A percentile compares a stretch with the other conserved stretches of the same genome.
Conservation (phyloP, 2,888 invertebrate genomes). For the Platerodrilus igneus region DNA sequence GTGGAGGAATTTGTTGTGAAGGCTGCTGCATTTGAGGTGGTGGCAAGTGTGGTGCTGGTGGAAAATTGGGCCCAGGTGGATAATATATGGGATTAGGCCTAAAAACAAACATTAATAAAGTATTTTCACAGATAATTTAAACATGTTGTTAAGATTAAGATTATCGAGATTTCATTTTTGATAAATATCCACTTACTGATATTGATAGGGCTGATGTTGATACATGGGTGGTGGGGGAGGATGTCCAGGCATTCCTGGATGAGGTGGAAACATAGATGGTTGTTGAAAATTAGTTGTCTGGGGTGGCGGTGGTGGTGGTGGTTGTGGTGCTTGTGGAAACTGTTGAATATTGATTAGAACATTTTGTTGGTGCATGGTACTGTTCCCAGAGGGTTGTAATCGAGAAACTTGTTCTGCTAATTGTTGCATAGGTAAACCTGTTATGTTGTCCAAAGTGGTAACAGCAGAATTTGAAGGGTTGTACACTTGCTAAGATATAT, state of each 20-base stretch:
- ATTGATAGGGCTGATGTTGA: slow-evolving; percentile 41
- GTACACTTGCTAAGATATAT: slow-evolving; percentile 40
- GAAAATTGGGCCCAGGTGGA: slow-evolving; percentile 45
- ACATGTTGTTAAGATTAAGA: background rate
- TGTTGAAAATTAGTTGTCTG: slow-evolving; percentile 51
- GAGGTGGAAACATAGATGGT: slow-evolving; percentile 46
- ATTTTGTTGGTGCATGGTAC: slow-evolving; percentile 57
- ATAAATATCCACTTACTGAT: slow-evolving; percentile 40
- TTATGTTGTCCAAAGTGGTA: slow-evolving; percentile 38
- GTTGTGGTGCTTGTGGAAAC: slow-evolving; percentile 51
- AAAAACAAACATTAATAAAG: slow-evolving; percentile 1
- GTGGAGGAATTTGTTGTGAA: slow-evolving; percentile 34
- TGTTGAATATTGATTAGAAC: slow-evolving; percentile 63
- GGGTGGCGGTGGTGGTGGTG: slow-evolving; percentile 42
- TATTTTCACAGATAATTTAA: background rate
- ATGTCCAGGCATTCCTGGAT: slow-evolving; percentile 28
- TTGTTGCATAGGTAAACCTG: slow-evolving; percentile 49
- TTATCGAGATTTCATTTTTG: background rate
- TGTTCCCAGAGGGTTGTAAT: slow-evolving; percentile 37
- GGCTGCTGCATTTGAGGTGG: slow-evolving; percentile 30
- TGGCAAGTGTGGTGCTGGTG: slow-evolving; percentile 29
- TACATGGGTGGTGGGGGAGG: slow-evolving; percentile 49
- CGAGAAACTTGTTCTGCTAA: slow-evolving; percentile 49
- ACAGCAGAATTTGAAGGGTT: slow-evolving; percentile 33
- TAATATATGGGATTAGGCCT: slow-evolving; percentile 42